Evolutionary conservation across 2,888 invertebrate genomes (phyloP).

Genomic region (Schizotus pectinicornis): DNA sequence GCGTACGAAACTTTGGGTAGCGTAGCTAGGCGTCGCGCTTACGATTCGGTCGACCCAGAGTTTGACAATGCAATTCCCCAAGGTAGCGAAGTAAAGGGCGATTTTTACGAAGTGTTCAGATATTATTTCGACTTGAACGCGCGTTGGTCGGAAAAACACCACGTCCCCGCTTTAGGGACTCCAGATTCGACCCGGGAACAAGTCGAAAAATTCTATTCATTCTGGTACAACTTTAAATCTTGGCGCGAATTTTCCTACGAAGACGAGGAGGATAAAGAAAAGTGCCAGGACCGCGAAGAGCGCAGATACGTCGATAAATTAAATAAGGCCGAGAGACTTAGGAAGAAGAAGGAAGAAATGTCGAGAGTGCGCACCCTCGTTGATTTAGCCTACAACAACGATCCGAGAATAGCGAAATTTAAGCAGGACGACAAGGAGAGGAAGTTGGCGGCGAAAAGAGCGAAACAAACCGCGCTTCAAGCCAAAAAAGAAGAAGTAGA

Average conservation of each 20-base stretch:
- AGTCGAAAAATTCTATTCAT: conserved; percentile 94
- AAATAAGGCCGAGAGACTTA: conserved; percentile 90
- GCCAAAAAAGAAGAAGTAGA: conserved; percentile 86
- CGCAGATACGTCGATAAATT: conserved; percentile 98
- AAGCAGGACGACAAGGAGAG: conserved; percentile 93
- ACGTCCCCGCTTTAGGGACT: conserved; percentile 82
- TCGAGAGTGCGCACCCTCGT: conserved; percentile 87
- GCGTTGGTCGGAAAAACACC: conserved; percentile 89
- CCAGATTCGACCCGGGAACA: conserved; percentile 78
- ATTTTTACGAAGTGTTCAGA: conserved; percentile 74
- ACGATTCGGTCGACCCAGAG: conserved; percentile 95
- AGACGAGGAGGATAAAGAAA: conserved; percentile 98
- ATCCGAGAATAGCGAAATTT: conserved; percentile 91
- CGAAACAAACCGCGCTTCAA: conserved; percentile 82
- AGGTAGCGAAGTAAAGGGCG: conserved; percentile 75
- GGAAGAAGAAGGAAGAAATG: conserved; percentile 97
- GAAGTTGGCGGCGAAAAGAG: conserved; percentile 87
- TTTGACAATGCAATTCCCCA: conserved; percentile 90
- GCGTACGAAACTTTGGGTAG: conserved; percentile 93
- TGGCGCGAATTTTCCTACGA: conserved; percentile 99
- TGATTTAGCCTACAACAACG: conserved; percentile 91
- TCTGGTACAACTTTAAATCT: conserved; percentile 98
- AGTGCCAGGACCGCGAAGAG: conserved; percentile 95
- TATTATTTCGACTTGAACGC: conserved; percentile 79
- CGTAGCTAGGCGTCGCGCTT: conserved; percentile 81